These are phyloP conservation scores for Gymnopithys bicolor DNA, from an alignment of 2,797 vertebrate species.

Conservation along the genomic window DNA sequence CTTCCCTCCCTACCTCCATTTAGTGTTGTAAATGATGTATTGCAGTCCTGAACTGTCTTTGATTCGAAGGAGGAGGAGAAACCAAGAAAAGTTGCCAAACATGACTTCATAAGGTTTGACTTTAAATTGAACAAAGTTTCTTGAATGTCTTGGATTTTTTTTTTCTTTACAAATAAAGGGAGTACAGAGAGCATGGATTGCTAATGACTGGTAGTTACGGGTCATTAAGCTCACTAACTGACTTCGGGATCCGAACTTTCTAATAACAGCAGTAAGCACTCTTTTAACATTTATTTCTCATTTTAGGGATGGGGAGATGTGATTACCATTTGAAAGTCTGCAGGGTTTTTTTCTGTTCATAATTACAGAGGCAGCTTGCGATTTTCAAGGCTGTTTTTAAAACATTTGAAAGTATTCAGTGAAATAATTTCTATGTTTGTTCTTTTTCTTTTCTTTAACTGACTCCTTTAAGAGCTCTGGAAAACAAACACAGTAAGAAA, in stretches of 20 bases:
- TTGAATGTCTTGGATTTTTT: slow-evolving; percentile 55
- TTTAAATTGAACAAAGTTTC: slow-evolving; percentile 72
- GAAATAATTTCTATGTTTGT: neutral
- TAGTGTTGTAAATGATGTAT: slow-evolving; percentile 77
- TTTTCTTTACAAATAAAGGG: slow-evolving; percentile 66
- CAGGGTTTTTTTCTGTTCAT: slow-evolving; percentile 15
- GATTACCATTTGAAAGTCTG: slow-evolving; percentile 49
- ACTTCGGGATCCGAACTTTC: slow-evolving; percentile 69
- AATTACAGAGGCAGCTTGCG: slow-evolving; percentile 5
- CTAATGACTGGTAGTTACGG: slow-evolving; percentile 62
- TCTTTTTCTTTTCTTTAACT: neutral
- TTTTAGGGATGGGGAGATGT: slow-evolving; percentile 48
- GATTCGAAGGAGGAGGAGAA: slow-evolving; percentile 55
- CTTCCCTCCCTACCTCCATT: slow-evolving; percentile 44
- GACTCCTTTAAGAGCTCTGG: neutral
- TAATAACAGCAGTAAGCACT: slow-evolving; percentile 58
- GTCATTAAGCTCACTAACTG: slow-evolving; percentile 72
- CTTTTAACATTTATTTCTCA: slow-evolving; percentile 64
- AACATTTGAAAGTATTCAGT: neutral
- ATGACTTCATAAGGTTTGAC: slow-evolving; percentile 80
- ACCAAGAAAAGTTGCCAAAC: slow-evolving; percentile 73
- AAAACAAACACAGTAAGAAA: slow-evolving; percentile 26
- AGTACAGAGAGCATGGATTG: slow-evolving; percentile 48
- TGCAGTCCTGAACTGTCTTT: slow-evolving; percentile 69
- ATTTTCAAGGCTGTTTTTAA: slow-evolving; percentile 31